Evolutionary conservation across 2,888 invertebrate genomes (phyloP).

Genomic region (Watsonalla cultraria): DNA sequence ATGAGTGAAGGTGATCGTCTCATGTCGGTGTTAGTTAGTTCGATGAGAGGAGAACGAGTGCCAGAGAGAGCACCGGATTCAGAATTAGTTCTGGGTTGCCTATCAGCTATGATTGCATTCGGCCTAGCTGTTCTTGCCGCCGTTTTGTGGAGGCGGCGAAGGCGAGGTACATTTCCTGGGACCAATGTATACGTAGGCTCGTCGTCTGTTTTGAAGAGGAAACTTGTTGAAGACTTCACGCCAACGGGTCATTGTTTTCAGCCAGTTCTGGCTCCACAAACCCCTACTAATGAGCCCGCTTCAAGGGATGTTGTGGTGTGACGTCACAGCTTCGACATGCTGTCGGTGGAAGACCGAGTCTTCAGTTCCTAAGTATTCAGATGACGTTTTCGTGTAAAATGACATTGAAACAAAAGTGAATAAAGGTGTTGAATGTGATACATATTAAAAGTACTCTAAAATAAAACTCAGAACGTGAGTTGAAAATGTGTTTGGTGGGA

Average conservation of each 20-base stretch:
- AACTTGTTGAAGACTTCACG: slow-evolving; percentile 79
- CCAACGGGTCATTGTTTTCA: slow-evolving; percentile 76
- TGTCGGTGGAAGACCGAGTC: slow-evolving; percentile 76
- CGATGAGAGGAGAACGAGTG: slow-evolving; percentile 79
- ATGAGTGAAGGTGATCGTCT: slow-evolving; percentile 78
- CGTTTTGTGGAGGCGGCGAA: slow-evolving; percentile 77
- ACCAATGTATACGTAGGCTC: slow-evolving; percentile 81
- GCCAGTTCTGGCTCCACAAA: slow-evolving; percentile 77
- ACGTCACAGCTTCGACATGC: slow-evolving; percentile 80
- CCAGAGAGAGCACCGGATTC: slow-evolving; percentile 73
- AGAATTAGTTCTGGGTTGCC: slow-evolving; percentile 79
- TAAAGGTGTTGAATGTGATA: slow-evolving; percentile 41
- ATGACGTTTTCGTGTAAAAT: slow-evolving; percentile 40
- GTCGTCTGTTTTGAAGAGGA: slow-evolving; percentile 79
- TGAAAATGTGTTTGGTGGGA: slow-evolving; percentile 40
- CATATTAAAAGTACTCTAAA: slow-evolving; percentile 22
- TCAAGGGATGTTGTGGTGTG: slow-evolving; percentile 81
- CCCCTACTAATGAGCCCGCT: slow-evolving; percentile 58
- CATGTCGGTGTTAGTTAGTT: slow-evolving; percentile 81
- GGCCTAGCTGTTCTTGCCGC: slow-evolving; percentile 73
- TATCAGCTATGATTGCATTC: slow-evolving; percentile 76
- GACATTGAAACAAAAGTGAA: slow-evolving; percentile 42
- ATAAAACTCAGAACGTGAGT: slow-evolving; percentile 42
- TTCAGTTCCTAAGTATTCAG: slow-evolving; percentile 75
- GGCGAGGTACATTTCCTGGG: slow-evolving; percentile 75